phyloP scores from a whole-genome alignment of 2,797 vertebrate species.

The Xenops minutus region DNA sequence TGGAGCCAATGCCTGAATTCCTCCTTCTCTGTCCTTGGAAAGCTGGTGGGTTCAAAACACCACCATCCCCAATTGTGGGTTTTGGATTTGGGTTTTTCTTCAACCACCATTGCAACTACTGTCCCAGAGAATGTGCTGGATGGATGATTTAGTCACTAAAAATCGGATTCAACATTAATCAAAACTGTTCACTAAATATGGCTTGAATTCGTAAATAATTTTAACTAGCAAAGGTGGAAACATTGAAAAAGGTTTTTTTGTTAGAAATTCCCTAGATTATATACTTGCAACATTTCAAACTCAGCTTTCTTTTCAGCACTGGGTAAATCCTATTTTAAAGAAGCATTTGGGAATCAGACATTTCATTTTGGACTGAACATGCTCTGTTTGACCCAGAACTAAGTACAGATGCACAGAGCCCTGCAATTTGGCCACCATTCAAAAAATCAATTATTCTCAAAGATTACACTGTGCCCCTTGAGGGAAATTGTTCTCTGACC shows the following conservation, averaged over 20 bases:
- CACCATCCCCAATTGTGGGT: fast-evolving
- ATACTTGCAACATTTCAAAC: background rate
- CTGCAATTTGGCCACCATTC: conserved; percentile 5
- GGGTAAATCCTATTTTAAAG: background rate
- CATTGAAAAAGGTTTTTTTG: background rate
- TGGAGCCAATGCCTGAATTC: background rate
- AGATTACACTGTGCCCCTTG: background rate
- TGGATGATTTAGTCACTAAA: background rate
- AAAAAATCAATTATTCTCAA: conserved; percentile 39
- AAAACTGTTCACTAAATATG: background rate
- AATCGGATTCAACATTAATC: fast-evolving
- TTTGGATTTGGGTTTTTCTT: background rate
- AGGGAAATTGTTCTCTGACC: conserved; percentile 38
- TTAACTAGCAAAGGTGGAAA: background rate
- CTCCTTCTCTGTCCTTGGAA: background rate
- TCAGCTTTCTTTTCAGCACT: background rate
- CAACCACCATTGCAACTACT: background rate
- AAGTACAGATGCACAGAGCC: background rate
- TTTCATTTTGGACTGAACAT: background rate
- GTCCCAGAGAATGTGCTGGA: background rate
- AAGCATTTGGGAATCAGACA: background rate
- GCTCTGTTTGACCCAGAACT: background rate
- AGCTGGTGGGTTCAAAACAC: fast-evolving
- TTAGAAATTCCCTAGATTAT: background rate
- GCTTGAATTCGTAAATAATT: background rate